phyloP scores from a whole-genome alignment of 2,113 vertebrate species.

The Mesembrinibis cayennensis region DNA sequence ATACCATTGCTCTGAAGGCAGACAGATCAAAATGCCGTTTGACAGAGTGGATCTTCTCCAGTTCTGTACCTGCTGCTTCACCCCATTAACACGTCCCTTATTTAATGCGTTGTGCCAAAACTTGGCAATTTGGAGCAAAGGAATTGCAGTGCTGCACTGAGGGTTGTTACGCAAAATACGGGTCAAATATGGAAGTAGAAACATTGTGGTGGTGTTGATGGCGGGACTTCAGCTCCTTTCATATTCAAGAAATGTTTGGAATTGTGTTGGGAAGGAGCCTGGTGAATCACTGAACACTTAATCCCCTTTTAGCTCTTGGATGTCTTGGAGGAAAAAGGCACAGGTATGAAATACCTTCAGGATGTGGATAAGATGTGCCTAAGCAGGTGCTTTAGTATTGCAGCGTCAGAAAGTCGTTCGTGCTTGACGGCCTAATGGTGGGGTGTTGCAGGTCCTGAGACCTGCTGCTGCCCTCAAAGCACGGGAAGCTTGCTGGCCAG shows the following conservation, averaged over 20 bases:
- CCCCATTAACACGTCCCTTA: fast-evolving
- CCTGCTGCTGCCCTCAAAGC: background rate
- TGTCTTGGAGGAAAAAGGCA: background rate
- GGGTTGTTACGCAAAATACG: background rate
- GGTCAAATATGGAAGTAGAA: background rate
- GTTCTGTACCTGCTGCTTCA: background rate
- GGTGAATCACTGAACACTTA: background rate
- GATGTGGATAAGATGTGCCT: background rate
- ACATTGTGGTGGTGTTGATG: background rate
- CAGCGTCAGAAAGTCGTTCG: fast-evolving
- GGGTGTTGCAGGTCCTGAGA: background rate
- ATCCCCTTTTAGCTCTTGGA: background rate
- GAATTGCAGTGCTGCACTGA: background rate
- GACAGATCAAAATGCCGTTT: fast-evolving
- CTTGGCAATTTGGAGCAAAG: background rate
- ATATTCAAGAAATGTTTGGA: background rate
- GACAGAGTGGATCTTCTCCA: background rate
- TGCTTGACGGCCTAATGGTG: background rate
- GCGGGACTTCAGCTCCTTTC: background rate
- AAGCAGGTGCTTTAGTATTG: background rate
- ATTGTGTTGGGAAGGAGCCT: background rate
- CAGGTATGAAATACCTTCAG: background rate
- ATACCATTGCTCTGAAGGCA: background rate
- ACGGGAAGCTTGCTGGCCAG: no score
- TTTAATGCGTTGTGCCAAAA: fast-evolving